A percentile compares a stretch with the other conserved stretches of the same genome.
Evolutionary conservation across 2,888 invertebrate genomes (phyloP).

Genomic region (Drosophila conformis): DNA sequence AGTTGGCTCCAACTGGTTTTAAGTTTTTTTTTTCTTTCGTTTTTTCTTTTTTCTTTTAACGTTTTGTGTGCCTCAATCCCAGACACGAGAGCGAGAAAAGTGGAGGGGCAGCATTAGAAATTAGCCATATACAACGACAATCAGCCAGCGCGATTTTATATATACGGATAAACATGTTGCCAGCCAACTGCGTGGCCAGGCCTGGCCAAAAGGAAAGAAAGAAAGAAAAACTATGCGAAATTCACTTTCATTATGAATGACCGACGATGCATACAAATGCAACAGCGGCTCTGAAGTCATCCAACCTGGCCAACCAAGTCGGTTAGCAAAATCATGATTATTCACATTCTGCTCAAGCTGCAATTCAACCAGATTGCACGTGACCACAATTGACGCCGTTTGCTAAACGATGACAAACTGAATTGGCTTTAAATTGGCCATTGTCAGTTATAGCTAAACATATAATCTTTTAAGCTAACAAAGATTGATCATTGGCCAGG

Average conservation of each 20-base stretch:
- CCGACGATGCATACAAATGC: conserved; percentile 78
- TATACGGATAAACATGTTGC: conserved; percentile 47
- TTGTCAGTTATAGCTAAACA: neutral
- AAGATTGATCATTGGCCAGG: neutral
- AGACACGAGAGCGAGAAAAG: conserved; percentile 20
- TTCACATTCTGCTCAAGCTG: conserved; percentile 44
- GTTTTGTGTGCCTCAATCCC: conserved; percentile 6
- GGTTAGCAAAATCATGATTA: conserved; percentile 67
- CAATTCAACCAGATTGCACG: conserved; percentile 40
- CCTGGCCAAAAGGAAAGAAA: conserved; percentile 7
- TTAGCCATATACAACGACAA: conserved; percentile 55
- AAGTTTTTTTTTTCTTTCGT: neutral
- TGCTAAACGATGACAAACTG: conserved; percentile 12
- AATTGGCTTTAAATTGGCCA: neutral
- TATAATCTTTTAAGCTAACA: neutral
- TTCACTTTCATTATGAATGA: conserved; percentile 84
- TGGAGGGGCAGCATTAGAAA: conserved; percentile 66
- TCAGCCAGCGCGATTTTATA: conserved; percentile 10
- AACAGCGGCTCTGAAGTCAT: conserved; percentile 60
- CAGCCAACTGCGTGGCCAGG: conserved; percentile 8
- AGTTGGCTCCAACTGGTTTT: conserved; percentile 69
- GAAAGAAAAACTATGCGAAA: conserved; percentile 73
- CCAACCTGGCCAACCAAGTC: conserved; percentile 74
- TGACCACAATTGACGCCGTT: conserved; percentile 29
- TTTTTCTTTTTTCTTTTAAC: neutral